Base-by-base conservation (phyloP, 2,113 vertebrate species). In the Sterrhoptilus dennistouni region DNA sequence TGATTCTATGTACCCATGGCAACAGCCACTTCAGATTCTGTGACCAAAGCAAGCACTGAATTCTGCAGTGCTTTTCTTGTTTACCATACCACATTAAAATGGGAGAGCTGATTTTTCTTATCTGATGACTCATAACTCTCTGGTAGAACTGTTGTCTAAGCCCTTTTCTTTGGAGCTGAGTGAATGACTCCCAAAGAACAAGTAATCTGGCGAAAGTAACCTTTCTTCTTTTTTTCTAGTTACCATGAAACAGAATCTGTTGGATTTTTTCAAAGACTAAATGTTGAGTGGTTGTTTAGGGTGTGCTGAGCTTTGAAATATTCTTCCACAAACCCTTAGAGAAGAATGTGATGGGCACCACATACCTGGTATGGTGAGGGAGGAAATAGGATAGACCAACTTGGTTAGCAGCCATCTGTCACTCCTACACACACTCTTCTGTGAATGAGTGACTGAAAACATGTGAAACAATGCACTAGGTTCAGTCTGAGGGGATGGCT, bases 21-120 rank as follows among this genome's bases (percentile, higher is more conserved):
- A 97, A 97, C 96, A 92, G 89, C 74, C 45, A 8, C 86, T 96
- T 96, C 90, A 92, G 75, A 90, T 87, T 74, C 63, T 68, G 50
- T 82, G 90, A 95, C 95, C 84, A 93, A 93, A 94, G 63, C 77
- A 84, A 95, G 83, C 47, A 44, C 60, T 81, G 88, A 87, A 94
- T 89, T 95, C 50, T 70, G 47, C 81, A 80, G 76, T 83, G 72
- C 71, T 94, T 94, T 93, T 91, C 88, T 95, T 96, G 87, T 95
- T 96, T 95, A 93, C 66, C 75, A 50, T 64, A 75, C 56, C 90
- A 88, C 71, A 92, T 65, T 65, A 53, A 95, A 96, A 78, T 53
- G 56, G 33, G 53, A 86, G 56, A 91, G 68, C 29, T 87, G 69
- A 96, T 66, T 90, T 95, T 87, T 95, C 80, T 71, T 50, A 23